Percentiles rank a stretch among this genome's conserved stretches.
Evolutionary conservation across 2,113 vertebrate species (phyloP).

Genomic region (Toxotes chatareus): DNA sequence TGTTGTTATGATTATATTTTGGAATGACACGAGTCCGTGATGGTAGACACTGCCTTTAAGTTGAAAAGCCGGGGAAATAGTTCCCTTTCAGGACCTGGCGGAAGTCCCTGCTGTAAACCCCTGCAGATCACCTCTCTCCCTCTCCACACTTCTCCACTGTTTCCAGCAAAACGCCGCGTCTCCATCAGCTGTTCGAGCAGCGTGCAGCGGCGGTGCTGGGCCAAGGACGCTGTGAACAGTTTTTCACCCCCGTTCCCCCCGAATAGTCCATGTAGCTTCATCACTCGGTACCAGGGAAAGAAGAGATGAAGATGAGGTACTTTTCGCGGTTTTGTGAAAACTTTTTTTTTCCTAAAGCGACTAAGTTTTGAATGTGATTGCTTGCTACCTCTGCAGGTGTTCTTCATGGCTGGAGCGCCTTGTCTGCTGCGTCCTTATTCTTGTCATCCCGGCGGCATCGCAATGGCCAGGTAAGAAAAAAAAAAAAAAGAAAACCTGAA

Average conservation of each 20-base stretch:
- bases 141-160: slow-evolving; percentile 15
- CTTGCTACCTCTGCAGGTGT: slow-evolving; percentile 80
- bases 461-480: slow-evolving; percentile 81
- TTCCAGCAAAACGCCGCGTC: slow-evolving; percentile 45
- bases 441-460: slow-evolving; percentile 61
- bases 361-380: slow-evolving; percentile 22
- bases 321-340: neutral
- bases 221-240: slow-evolving; percentile 14
- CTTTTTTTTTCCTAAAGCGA: neutral
- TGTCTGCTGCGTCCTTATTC: slow-evolving; percentile 72
- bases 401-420: slow-evolving; percentile 72
- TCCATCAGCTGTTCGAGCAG: slow-evolving; percentile 73
- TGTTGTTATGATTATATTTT: neutral
- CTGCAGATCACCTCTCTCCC: slow-evolving; percentile 31
- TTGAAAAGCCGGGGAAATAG: neutral
- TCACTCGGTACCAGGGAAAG: neutral
- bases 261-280: slow-evolving; percentile 51
- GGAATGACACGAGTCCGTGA: neutral
- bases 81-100: slow-evolving; percentile 74
- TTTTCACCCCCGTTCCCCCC: neutral
- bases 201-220: slow-evolving; percentile 26
- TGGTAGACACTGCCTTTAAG: rapidly evolving
- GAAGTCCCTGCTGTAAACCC: slow-evolving; percentile 45
- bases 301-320: slow-evolving; percentile 75
- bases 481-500: neutral